A percentile compares a stretch with the other conserved stretches of the same genome.
phyloP scores from a whole-genome alignment of 2,113 vertebrate species.

The Hirundichthys speculiger region DNA sequence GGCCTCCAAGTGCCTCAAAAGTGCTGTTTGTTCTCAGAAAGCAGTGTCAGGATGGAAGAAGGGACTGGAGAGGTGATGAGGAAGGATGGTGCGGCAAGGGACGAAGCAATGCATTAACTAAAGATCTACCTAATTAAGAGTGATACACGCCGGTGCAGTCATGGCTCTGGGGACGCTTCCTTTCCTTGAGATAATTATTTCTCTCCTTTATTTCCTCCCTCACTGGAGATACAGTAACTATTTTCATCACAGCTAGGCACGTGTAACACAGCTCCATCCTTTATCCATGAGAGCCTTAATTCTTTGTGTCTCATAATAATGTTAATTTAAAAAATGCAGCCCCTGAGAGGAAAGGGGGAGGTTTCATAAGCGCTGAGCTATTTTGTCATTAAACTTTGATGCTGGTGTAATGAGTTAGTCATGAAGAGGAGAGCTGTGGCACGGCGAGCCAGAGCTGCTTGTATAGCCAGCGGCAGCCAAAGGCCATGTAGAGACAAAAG shows the following conservation, averaged over 20 bases:
- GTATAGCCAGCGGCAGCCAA: conserved; percentile 57
- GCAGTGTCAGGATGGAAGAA: conserved; percentile 10
- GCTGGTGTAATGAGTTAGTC: conserved; percentile 69
- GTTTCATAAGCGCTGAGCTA: conserved; percentile 53
- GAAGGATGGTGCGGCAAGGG: conserved; percentile 53
- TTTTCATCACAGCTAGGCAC: conserved; percentile 37
- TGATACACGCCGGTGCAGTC: conserved; percentile 60
- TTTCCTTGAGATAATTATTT: conserved; percentile 62
- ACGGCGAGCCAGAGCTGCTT: conserved; percentile 39
- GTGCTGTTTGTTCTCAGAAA: conserved; percentile 34
- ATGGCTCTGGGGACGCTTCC: conserved; percentile 53
- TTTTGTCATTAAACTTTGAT: conserved; percentile 77
- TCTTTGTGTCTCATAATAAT: conserved; percentile 38
- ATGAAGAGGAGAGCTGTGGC: conserved; percentile 52
- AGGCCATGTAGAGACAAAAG: conserved; percentile 60
- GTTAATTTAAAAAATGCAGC: conserved; percentile 56
- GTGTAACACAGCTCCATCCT: conserved; percentile 12
- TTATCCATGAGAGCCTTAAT: conserved; percentile 25
- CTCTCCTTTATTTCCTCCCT: conserved; percentile 46
- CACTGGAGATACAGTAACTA: conserved; percentile 20
- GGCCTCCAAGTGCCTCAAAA: conserved; percentile 25
- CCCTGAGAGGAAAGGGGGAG: conserved; percentile 43
- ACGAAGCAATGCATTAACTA: conserved; percentile 62
- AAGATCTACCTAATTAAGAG: conserved; percentile 70
- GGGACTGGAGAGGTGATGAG: conserved; percentile 28